Conservation (phyloP, 2,888 invertebrate species). For the Aphelenchoides bicaudatus region DNA sequence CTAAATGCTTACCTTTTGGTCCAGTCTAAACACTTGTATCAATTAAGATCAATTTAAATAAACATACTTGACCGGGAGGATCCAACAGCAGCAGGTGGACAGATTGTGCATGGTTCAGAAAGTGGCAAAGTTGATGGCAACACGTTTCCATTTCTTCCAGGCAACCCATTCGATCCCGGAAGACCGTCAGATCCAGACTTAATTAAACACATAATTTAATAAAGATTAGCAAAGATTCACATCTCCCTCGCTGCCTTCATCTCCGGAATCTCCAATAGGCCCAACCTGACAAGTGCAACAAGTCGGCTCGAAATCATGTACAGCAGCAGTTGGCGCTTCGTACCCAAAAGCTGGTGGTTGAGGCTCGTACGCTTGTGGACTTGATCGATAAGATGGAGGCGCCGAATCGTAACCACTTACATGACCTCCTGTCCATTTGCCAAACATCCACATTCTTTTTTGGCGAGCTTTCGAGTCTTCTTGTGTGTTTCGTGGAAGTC, state of each 20-base stretch:
- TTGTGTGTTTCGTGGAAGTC: not conserved
- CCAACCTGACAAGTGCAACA: constrained; percentile 25
- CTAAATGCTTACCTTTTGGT: no score
- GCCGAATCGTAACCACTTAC: constrained; percentile 8
- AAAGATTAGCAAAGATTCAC: no score
- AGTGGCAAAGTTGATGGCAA: constrained; percentile 20
- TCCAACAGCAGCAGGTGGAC: constrained; percentile 16
- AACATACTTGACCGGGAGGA: constrained; percentile 11
- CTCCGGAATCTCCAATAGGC: constrained; percentile 21
- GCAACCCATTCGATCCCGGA: constrained; percentile 15
- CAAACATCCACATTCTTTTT: constrained; percentile 33
- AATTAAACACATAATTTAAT: no score
- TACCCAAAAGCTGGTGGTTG: constrained; percentile 17
- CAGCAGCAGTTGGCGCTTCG: constrained; percentile 10
- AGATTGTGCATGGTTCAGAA: constrained; percentile 21
- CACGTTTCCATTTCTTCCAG: constrained; percentile 19
- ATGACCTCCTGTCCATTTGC: constrained; percentile 29
- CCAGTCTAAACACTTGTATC: not conserved
- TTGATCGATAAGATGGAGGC: not conserved
- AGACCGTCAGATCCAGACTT: constrained; percentile 15
- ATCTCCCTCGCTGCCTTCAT: no score
- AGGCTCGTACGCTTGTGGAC: not conserved
- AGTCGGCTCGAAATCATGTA: constrained; percentile 9
- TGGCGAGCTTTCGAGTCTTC: no score
- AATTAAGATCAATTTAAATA: not conserved